These are phyloP conservation scores for Tilapia sparmanii DNA, from an alignment of 2,113 vertebrate species.

Conservation along the genomic window DNA sequence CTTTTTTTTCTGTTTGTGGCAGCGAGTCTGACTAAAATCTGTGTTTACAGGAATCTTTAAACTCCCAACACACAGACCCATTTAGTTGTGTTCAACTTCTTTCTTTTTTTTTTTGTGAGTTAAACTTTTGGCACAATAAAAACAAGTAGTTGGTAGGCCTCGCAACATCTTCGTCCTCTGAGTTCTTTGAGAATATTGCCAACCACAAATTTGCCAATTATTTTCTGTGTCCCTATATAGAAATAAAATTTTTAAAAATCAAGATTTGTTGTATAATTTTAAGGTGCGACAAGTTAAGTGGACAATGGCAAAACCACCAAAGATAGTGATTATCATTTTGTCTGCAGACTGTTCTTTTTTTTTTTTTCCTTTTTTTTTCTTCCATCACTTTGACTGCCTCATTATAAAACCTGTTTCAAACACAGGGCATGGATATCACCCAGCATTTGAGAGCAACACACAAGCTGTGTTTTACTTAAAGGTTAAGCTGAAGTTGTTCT, in stretches of 20 bases:
- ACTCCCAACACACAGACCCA: background rate
- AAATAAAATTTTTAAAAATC: background rate
- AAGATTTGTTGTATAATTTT: background rate
- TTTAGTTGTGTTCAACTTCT: background rate
- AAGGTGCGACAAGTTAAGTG: background rate
- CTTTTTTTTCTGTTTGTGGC: conserved; percentile 31
- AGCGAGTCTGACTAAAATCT: conserved; percentile 31
- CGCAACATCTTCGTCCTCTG: background rate
- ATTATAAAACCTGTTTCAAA: background rate
- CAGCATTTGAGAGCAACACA: background rate
- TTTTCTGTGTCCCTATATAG: background rate
- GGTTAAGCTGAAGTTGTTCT: background rate
- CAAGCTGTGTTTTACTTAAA: background rate
- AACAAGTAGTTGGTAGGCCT: background rate
- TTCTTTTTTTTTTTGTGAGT: background rate
- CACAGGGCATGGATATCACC: background rate
- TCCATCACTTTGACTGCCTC: background rate
- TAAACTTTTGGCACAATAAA: background rate
- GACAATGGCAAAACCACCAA: conserved; percentile 23
- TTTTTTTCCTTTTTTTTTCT: background rate
- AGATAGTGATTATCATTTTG: conserved; percentile 14
- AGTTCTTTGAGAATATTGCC: background rate
- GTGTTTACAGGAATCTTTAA: conserved; percentile 26
- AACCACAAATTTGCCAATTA: background rate
- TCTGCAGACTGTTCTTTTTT: background rate